phyloP scores from a whole-genome alignment of 2,797 vertebrate genomes.

The Hoplostethus atlanticus region DNA sequence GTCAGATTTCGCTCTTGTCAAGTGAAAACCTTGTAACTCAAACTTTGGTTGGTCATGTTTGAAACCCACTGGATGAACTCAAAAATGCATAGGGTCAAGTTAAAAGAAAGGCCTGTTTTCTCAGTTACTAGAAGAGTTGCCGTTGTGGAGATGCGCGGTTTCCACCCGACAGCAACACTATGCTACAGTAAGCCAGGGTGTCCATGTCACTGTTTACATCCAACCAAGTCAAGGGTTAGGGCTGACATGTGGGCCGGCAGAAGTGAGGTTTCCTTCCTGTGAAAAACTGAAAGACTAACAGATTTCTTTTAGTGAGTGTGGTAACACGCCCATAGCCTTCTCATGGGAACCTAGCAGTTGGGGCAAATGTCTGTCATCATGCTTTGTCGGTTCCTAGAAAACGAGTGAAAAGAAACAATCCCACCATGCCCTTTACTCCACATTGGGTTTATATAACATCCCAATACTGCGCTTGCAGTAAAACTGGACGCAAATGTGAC shows the following conservation, averaged over 20 bases:
- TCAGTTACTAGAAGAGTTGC: too few species aligned
- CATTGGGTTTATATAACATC: conserved; percentile 30
- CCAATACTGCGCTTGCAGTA: not conserved
- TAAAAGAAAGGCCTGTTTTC: too few species aligned
- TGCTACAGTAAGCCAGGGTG: conserved; percentile 32
- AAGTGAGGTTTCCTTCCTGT: conserved; percentile 82
- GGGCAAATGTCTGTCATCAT: conserved; percentile 70
- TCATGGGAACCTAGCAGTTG: conserved; percentile 82
- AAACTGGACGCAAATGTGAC: not conserved
- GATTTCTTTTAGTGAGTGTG: conserved; percentile 30
- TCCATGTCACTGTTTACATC: conserved; percentile 61
- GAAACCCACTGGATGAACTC: too few species aligned
- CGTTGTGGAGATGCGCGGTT: not conserved
- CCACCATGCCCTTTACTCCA: conserved; percentile 34
- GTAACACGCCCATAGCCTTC: conserved; percentile 69
- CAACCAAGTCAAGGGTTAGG: conserved; percentile 50
- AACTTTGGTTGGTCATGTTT: too few species aligned
- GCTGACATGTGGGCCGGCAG: conserved; percentile 51
- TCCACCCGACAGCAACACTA: conserved; percentile 12
- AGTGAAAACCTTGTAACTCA: too few species aligned
- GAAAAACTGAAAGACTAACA: conserved; percentile 68
- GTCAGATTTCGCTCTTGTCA: too few species aligned
- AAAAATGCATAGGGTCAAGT: too few species aligned
- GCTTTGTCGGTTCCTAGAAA: conserved; percentile 59
- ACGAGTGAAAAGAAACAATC: conserved; percentile 50